Evolutionary conservation across 1,140 invertebrate genomes (phyloP), one percentile per base, ranked within the genome.

Genomic region (Leptoteleia sp.): DNA sequence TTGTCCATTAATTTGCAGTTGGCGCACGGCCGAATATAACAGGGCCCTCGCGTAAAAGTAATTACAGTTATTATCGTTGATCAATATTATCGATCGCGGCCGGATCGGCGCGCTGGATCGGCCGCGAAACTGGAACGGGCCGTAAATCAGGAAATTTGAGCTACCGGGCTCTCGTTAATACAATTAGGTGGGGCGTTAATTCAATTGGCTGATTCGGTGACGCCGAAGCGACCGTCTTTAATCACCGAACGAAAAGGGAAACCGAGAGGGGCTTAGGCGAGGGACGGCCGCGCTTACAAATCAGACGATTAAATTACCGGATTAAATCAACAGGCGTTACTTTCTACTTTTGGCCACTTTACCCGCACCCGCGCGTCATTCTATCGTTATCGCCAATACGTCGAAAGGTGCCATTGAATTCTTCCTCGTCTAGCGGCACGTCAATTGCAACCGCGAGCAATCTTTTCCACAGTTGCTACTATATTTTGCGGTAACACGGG

Each of bases 311-410:
- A 57, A 77, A 71, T 77, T 67, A 76, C 37, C 59, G 59, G 52
- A 79, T 75, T 76, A 65, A 71, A 79, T 79, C 77, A 79, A 75
- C 71, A 75, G 73, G 73, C 73, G 55, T 54, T 22, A 42, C 31
- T 16, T 43, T 50, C 31, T 59, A 42, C 54, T 70, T 70, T 50
- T 37, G 45, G 35, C 16, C 31, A 45, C 19, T 45, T 57, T 27
- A 31, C n/a, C 31, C 38, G 12, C 13, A n/a, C 17, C 13, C 15
- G 16, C 5, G 47, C 11, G n/a, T n/a, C n/a, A n/a, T n/a, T n/a
- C n/a, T n/a, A n/a, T n/a, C n/a, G n/a, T n/a, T n/a, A n/a, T n/a
- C n/a, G n/a, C n/a, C n/a, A n/a, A n/a, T n/a, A n/a, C n/a, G n/a
- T n/a, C n/a, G n/a, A n/a, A n/a, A n/a, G n/a, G n/a, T n/a, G n/a